phyloP scores from a whole-genome alignment of 53 echinoderm and acorn worm species.

The Holothuria leucospilota region DNA sequence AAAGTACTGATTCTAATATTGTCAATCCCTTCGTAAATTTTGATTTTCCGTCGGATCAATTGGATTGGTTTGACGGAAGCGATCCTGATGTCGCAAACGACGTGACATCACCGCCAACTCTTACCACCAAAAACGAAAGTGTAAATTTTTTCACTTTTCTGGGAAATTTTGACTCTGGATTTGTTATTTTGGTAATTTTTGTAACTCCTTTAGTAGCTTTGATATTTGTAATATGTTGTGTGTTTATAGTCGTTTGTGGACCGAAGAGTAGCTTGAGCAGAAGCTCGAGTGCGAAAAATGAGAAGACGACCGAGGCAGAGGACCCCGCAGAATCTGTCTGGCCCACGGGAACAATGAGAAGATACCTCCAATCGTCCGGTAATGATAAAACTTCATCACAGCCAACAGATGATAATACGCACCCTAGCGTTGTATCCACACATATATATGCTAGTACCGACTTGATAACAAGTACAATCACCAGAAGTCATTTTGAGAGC shows the following conservation, averaged over 20 bases:
- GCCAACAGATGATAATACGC: too few relatives aligned
- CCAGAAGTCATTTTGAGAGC: conserved; percentile 4
- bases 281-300: background rate
- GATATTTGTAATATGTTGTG: background rate
- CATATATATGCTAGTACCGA: conserved; percentile 18
- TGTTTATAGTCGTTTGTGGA: background rate
- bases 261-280: conserved; percentile 5
- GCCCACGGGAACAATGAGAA: too few relatives aligned
- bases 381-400: too few relatives aligned
- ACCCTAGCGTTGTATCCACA: background rate
- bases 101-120: background rate
- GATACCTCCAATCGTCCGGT: too few relatives aligned
- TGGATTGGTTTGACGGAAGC: background rate
- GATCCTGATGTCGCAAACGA: background rate
- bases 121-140: background rate
- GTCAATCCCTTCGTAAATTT: background rate
- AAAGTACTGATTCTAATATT: too few relatives aligned
- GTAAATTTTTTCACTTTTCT: background rate
- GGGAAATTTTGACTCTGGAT: background rate
- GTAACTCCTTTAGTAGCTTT: background rate
- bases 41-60: conserved; percentile 3
- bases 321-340: too few relatives aligned
- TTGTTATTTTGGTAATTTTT: background rate
- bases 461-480: background rate
- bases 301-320: too few relatives aligned